Percentiles rank a stretch among this genome's conserved stretches.
Evolutionary conservation across 2,797 vertebrate species (phyloP).

Genomic region (Intellagama lesueurii): DNA sequence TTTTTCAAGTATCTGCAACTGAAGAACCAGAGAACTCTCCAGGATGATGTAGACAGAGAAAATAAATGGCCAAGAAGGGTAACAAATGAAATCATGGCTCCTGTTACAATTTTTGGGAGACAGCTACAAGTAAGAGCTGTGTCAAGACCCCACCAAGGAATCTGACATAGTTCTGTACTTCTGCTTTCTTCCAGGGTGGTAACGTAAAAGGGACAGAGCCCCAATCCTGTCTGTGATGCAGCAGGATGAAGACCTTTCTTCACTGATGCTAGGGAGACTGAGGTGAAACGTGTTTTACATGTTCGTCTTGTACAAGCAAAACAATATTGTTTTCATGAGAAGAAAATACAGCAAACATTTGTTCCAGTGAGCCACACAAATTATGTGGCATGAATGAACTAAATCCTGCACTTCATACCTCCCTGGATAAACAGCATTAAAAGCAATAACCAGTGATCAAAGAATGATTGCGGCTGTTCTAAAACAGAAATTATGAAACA

Average conservation of each 20-base stretch:
- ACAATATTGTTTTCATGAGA: background rate
- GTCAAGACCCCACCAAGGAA: background rate
- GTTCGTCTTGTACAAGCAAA: background rate
- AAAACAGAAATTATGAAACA: constrained; percentile 4
- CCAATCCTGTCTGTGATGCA: background rate
- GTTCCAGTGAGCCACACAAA: background rate
- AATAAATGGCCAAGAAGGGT: background rate
- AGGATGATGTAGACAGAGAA: background rate
- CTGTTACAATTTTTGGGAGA: background rate
- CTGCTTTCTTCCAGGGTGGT: background rate
- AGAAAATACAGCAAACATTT: background rate
- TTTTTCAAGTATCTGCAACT: background rate
- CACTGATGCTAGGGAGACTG: background rate
- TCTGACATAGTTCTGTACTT: background rate
- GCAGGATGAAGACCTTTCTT: background rate
- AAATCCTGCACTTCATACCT: background rate
- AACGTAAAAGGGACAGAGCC: background rate
- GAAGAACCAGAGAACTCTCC: background rate
- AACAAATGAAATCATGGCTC: too few species aligned
- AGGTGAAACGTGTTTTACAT: background rate
- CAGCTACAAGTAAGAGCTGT: too few species aligned
- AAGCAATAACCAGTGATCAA: background rate
- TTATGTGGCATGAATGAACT: background rate
- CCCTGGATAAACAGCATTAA: background rate
- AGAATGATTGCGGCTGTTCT: accelerated